Evolutionary conservation across 1,140 invertebrate species (phyloP).

Genomic region (Neodiprion lecontei): DNA sequence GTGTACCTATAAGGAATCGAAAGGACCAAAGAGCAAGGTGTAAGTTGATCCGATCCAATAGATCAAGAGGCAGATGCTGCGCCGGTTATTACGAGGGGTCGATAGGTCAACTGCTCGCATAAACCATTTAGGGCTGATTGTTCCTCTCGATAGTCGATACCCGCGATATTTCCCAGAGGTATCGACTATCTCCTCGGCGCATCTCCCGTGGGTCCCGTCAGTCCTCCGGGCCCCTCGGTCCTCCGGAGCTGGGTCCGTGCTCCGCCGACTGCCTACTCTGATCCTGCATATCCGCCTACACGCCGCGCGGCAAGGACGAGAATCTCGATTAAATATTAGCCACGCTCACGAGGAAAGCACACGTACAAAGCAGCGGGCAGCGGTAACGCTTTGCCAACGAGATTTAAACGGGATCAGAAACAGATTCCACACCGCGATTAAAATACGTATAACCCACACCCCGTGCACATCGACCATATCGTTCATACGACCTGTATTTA

Average conservation of each 20-base stretch:
- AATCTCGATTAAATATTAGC: slow-evolving; percentile 11
- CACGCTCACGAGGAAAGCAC: background rate
- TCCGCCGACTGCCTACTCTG: background rate
- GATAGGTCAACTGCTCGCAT: slow-evolving; percentile 54
- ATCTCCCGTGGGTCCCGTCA: slow-evolving; percentile 29
- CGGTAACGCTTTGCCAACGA: background rate
- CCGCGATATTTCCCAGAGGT: slow-evolving; percentile 58
- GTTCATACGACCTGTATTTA: slow-evolving; percentile 23
- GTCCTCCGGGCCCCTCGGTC: slow-evolving; percentile 10
- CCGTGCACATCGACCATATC: background rate
- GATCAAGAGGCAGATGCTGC: slow-evolving; percentile 57
- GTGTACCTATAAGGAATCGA: background rate
- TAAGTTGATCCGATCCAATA: slow-evolving; percentile 56
- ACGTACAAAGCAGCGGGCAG: background rate
- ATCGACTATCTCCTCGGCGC: slow-evolving; percentile 46
- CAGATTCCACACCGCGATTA: background rate
- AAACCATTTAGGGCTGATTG: slow-evolving; percentile 49
- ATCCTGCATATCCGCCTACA: background rate
- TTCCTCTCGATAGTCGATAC: slow-evolving; percentile 49
- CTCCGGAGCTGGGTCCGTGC: slow-evolving; percentile 16
- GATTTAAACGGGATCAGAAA: background rate
- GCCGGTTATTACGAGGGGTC: slow-evolving; percentile 54
- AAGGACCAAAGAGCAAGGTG: slow-evolving; percentile 34
- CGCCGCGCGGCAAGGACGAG: background rate
- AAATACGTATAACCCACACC: no score